phyloP scores from a whole-genome alignment of 2,888 invertebrate species.

The Dolichopus griseipennis region DNA sequence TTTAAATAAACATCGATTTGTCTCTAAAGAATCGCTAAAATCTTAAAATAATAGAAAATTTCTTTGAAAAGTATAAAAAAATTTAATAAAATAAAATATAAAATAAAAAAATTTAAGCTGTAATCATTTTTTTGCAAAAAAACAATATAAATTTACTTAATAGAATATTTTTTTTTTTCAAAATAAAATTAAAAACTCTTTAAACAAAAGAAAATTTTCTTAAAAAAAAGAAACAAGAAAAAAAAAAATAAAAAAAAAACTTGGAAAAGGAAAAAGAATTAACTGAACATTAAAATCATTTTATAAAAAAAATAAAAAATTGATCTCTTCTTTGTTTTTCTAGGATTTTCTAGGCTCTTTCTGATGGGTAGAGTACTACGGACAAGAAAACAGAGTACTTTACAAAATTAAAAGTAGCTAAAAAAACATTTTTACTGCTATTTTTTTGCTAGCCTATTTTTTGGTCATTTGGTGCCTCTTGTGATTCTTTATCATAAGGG shows the following conservation, averaged over 20 bases:
- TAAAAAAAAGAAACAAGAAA: not conserved
- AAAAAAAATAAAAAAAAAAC: not conserved
- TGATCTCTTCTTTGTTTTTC: not conserved
- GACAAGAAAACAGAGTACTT: not conserved
- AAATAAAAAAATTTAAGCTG: too few species aligned
- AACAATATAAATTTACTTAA: too few species aligned
- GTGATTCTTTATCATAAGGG: too few species aligned
- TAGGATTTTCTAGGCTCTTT: slow-evolving; percentile 4
- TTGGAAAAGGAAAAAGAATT: not conserved
- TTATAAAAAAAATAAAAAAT: not conserved
- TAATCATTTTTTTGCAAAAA: too few species aligned
- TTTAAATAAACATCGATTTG: too few species aligned
- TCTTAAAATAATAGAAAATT: too few species aligned
- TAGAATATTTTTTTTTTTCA: not conserved
- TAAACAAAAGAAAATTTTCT: not conserved
- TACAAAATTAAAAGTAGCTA: not conserved
- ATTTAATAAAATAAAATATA: too few species aligned
- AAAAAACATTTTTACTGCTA: not conserved
- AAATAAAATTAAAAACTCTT: not conserved
- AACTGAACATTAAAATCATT: not conserved
- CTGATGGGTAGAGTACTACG: not conserved
- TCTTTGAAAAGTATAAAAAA: too few species aligned
- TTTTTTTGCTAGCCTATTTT: not conserved
- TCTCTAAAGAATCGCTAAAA: too few species aligned
- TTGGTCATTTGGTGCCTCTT: not conserved